phyloP scores from a whole-genome alignment of 2,113 vertebrate species.

The Dolichotis patagonum region DNA sequence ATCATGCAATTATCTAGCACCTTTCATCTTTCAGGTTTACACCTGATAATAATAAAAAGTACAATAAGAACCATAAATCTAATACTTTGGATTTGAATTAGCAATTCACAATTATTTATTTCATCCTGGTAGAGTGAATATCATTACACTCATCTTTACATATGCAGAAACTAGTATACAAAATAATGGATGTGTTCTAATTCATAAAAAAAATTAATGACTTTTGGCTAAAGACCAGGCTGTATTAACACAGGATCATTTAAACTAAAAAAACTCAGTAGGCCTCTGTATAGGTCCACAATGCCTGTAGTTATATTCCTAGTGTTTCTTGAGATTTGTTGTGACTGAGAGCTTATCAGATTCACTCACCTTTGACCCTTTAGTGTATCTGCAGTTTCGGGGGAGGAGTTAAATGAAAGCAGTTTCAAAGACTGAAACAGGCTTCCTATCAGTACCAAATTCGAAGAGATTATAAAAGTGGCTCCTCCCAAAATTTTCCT shows the following conservation, averaged over 20 bases:
- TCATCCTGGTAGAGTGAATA: background rate
- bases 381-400: background rate
- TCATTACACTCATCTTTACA: constrained; percentile 55
- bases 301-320: background rate
- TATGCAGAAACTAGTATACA: constrained; percentile 39
- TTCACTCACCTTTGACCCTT: background rate
- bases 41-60: constrained; percentile 62
- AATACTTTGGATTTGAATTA: constrained; percentile 65
- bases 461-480: constrained; percentile 1
- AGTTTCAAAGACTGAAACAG: background rate
- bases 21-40: constrained; percentile 65
- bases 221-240: background rate
- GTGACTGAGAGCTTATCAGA: background rate
- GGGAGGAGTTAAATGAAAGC: background rate
- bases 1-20: constrained; percentile 58
- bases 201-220: background rate
- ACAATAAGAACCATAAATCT: constrained; percentile 57
- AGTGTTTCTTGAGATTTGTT: background rate
- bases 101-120: constrained; percentile 68
- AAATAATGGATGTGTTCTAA: constrained; percentile 63
- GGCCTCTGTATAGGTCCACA: background rate
- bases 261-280: background rate
- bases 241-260: background rate
- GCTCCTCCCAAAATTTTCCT: background rate
- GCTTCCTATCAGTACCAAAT: background rate